A percentile compares a stretch with the other conserved stretches of the same genome.
Conservation (phyloP, 2,113 vertebrate species). For the Tychaedon coryphoeus region DNA sequence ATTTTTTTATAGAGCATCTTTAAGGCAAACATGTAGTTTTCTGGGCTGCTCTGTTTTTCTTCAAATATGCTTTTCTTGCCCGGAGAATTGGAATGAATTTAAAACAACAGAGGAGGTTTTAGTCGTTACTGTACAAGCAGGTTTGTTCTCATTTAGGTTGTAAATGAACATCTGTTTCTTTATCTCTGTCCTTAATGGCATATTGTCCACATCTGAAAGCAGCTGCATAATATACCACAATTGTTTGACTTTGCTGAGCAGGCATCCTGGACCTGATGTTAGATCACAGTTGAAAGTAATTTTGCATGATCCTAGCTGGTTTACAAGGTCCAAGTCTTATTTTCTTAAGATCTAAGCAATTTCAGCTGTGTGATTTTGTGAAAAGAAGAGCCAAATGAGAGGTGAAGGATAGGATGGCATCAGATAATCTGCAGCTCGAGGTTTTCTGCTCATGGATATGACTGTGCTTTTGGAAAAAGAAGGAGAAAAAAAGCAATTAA, state of each 20-base stretch:
- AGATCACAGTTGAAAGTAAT: constrained; percentile 23
- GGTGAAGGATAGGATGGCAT: neutral
- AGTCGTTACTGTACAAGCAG: neutral
- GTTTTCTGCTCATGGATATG: neutral
- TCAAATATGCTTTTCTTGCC: neutral
- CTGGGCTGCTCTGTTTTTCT: neutral
- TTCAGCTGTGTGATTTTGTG: neutral
- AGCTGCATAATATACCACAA: neutral
- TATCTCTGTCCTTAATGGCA: constrained; percentile 21
- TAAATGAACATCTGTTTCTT: constrained; percentile 47
- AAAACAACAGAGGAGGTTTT: neutral
- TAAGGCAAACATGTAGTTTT: neutral
- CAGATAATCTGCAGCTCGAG: neutral
- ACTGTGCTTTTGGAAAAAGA: neutral
- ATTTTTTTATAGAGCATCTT: neutral
- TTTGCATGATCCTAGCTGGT: neutral
- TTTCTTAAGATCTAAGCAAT: constrained; percentile 7
- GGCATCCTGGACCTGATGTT: neutral
- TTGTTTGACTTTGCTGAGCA: constrained; percentile 34
- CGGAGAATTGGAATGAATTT: neutral
- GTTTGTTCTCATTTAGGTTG: neutral
- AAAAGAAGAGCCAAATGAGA: neutral
- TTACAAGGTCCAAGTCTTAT: neutral
- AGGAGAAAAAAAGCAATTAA: neutral
- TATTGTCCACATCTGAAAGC: constrained; percentile 37